Conservation (phyloP, 2,113 vertebrate genomes). For the Thalassoma bifasciatum region DNA sequence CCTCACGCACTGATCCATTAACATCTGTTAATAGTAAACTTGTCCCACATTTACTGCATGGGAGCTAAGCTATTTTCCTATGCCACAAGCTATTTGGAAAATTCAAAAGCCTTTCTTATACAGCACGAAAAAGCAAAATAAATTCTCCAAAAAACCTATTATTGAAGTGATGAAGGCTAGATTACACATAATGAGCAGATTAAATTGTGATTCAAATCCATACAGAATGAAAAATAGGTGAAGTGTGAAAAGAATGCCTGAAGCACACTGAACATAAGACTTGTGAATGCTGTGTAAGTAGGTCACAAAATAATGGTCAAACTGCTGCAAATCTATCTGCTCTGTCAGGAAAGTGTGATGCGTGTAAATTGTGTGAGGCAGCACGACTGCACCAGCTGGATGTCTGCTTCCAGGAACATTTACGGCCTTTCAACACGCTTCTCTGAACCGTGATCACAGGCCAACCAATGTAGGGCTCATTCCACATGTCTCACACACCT, state of each 20-base stretch:
- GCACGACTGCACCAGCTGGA: conserved; percentile 22
- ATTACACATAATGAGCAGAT: conserved; percentile 28
- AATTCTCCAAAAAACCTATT: conserved; percentile 16
- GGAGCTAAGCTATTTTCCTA: conserved; percentile 7
- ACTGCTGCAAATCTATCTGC: conserved; percentile 15
- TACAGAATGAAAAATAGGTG: conserved; percentile 7
- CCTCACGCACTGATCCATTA: conserved; percentile 1
- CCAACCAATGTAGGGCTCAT: not conserved
- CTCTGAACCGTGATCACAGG: conserved; percentile 5
- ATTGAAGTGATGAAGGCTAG: conserved; percentile 13
- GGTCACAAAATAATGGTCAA: conserved; percentile 24
- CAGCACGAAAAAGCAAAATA: not conserved
- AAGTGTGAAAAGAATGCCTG: not conserved
- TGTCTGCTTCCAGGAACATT: conserved; percentile 25
- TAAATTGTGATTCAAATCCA: not conserved
- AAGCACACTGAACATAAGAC: not conserved
- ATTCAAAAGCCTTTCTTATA: conserved; percentile 10
- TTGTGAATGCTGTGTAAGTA: conserved; percentile 9
- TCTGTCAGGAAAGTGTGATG: conserved; percentile 27
- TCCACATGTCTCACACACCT: conserved; percentile 6
- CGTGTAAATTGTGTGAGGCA: conserved; percentile 16
- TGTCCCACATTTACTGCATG: not conserved
- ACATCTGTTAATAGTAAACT: not conserved
- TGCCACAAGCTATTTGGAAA: conserved; percentile 4
- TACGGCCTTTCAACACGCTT: not conserved